Conservation (phyloP, 2,888 invertebrate genomes). For the Mechanitis mazaeus region DNA sequence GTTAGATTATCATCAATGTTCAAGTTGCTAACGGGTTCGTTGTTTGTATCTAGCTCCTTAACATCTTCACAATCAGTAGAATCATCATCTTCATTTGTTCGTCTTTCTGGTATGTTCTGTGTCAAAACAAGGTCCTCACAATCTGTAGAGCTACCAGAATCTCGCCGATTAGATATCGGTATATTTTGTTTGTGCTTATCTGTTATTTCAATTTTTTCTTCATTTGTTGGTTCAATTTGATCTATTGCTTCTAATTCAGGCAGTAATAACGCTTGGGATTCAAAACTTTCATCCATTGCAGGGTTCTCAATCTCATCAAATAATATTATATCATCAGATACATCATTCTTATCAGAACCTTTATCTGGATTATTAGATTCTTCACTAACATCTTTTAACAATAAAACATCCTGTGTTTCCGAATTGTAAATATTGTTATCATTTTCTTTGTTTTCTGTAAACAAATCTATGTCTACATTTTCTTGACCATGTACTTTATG, state of each 20-base stretch:
- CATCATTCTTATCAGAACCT: constrained; percentile 32
- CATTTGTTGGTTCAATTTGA: not conserved
- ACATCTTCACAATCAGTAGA: constrained; percentile 47
- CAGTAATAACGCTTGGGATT: constrained; percentile 54
- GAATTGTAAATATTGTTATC: constrained; percentile 37
- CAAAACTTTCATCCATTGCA: constrained; percentile 41
- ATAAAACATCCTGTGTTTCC: constrained; percentile 29
- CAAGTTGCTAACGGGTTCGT: not conserved
- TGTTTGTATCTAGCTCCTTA: constrained; percentile 4
- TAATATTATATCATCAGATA: constrained; percentile 51
- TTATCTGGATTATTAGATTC: constrained; percentile 14
- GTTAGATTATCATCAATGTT: constrained; percentile 40
- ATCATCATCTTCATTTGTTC: constrained; percentile 35
- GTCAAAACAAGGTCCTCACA: constrained; percentile 49
- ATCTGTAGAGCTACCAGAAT: constrained; percentile 46
- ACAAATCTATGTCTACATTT: constrained; percentile 49
- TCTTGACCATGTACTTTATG: constrained; percentile 46
- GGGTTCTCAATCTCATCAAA: constrained; percentile 54
- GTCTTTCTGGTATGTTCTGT: constrained; percentile 37
- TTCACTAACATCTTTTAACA: not conserved
- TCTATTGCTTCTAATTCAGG: constrained; percentile 32
- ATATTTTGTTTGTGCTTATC: constrained; percentile 23
- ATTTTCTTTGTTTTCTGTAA: constrained; percentile 45
- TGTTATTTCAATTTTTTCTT: constrained; percentile 10
- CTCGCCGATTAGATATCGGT: constrained; percentile 19